Evolutionary conservation across 2,113 vertebrate genomes (phyloP).

Genomic region (Lasiurus borealis): DNA sequence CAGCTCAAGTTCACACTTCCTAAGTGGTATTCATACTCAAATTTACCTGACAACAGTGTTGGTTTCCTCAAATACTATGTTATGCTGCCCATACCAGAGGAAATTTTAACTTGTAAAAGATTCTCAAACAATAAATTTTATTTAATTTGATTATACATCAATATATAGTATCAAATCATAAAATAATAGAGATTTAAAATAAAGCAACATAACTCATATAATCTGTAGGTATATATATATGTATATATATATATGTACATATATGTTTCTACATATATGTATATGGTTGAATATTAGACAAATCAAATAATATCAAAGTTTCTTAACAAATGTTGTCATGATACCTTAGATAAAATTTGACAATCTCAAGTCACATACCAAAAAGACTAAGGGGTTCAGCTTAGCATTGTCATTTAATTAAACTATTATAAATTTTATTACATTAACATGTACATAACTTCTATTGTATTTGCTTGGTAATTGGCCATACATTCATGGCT

Average conservation of each 20-base stretch:
- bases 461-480: background rate
- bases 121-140: background rate
- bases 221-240: background rate
- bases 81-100: background rate
- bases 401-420: background rate
- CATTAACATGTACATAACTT: background rate
- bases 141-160: conserved; percentile 38
- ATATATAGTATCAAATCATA: background rate
- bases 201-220: conserved; percentile 4
- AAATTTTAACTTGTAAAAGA: background rate
- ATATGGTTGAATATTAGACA: background rate
- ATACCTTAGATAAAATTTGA: conserved; percentile 19
- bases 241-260: no score
- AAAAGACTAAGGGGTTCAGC: background rate
- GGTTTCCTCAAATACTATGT: conserved; percentile 6
- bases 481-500: background rate
- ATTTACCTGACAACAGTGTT: background rate
- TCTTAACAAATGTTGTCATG: background rate
- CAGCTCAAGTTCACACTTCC: background rate
- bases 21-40: background rate
- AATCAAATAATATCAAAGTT: background rate
- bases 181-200: conserved; percentile 5
- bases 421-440: background rate
- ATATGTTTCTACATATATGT: background rate
- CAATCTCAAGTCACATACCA: background rate